Evolutionary conservation across 1,140 invertebrate genomes (phyloP).

Genomic region (Lordiphosa clarofinis): DNA sequence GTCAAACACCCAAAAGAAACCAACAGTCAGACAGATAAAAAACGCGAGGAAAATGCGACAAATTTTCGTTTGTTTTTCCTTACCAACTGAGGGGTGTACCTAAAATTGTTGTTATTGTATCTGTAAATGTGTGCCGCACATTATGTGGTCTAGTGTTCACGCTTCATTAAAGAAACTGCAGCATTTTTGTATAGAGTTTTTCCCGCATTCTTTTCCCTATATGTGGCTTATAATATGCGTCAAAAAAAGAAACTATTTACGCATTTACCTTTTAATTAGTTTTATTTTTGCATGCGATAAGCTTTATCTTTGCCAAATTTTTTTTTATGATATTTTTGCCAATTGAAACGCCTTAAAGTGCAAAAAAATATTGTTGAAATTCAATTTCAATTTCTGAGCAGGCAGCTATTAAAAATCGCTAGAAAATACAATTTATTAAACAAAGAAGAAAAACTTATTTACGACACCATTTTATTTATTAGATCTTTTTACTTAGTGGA

Average conservation of each 20-base stretch:
- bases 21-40: conserved; percentile 13
- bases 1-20: conserved; percentile 49
- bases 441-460: conserved; percentile 5
- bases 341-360: conserved; percentile 49
- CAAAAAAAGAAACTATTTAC: conserved; percentile 51
- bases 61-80: conserved; percentile 40
- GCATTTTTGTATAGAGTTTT: conserved; percentile 40
- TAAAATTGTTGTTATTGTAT: conserved; percentile 45
- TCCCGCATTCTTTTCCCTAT: conserved; percentile 37
- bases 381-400: conserved; percentile 15
- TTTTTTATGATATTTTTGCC: conserved; percentile 14
- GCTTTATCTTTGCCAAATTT: conserved; percentile 42
- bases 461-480: conserved; percentile 21
- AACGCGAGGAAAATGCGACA: conserved; percentile 50
- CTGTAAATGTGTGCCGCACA: conserved; percentile 68
- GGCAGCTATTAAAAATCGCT: neutral
- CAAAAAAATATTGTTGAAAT: conserved; percentile 33
- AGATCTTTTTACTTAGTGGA: conserved; percentile 24
- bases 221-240: conserved; percentile 24
- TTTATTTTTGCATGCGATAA: conserved; percentile 47
- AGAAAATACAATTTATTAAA: conserved; percentile 8
- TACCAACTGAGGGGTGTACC: conserved; percentile 47
- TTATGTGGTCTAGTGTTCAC: conserved; percentile 76
- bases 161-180: conserved; percentile 68
- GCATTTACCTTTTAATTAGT: conserved; percentile 46